Conservation (phyloP, 2,797 vertebrate genomes). For the Megalops cyprinoides region DNA sequence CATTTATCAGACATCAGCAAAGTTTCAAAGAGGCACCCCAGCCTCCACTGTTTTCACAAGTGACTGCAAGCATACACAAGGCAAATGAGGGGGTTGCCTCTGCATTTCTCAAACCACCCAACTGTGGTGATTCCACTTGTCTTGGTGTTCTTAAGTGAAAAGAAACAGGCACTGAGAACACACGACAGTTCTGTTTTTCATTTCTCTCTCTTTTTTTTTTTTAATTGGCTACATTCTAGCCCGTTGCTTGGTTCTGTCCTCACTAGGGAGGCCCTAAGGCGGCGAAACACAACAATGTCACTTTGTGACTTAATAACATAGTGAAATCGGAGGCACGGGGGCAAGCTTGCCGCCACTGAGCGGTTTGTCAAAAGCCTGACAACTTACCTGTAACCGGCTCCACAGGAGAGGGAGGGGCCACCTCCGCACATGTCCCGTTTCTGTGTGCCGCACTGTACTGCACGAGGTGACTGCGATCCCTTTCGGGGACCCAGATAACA, state of each 20-base stretch:
- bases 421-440: slow-evolving; percentile 49
- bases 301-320: slow-evolving; percentile 30
- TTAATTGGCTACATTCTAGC: neutral
- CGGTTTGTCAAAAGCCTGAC: slow-evolving; percentile 42
- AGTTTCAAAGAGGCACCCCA: neutral
- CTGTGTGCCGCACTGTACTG: slow-evolving; percentile 34
- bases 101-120: too few relatives aligned
- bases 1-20: neutral
- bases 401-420: slow-evolving; percentile 62
- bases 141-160: too few relatives aligned
- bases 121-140: too few relatives aligned
- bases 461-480: slow-evolving; percentile 30
- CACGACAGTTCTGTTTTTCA: too few relatives aligned
- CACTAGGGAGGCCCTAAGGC: neutral
- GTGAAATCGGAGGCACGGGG: slow-evolving; percentile 37
- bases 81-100: too few relatives aligned
- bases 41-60: too few relatives aligned
- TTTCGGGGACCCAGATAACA: slow-evolving; percentile 15
- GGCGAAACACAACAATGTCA: slow-evolving; percentile 22
- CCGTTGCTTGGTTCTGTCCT: neutral
- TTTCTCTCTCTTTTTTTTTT: neutral
- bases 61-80: too few relatives aligned
- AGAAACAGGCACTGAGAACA: too few relatives aligned
- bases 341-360: slow-evolving; percentile 33
- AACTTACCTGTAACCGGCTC: slow-evolving; percentile 47